These are phyloP conservation scores for Argyresthia goedartella DNA, from an alignment of 2,888 invertebrate species.

Conservation along the genomic window DNA sequence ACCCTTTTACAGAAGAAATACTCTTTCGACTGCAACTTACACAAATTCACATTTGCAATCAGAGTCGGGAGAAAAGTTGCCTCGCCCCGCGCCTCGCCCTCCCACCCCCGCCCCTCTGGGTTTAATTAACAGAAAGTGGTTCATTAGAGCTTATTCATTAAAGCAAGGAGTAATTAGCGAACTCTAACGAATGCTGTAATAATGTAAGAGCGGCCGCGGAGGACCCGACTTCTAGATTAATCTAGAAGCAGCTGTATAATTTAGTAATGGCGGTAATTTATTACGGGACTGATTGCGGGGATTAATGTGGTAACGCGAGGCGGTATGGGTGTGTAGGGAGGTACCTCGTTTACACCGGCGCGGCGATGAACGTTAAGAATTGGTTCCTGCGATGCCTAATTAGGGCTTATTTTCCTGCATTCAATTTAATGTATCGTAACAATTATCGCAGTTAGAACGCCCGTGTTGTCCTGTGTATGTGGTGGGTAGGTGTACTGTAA, in stretches of 20 bases:
- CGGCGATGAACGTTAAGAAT: no score
- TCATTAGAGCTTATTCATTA: conserved; percentile 93
- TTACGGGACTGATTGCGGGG: conserved; percentile 55
- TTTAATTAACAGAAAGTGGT: conserved; percentile 93
- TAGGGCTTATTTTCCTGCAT: no score
- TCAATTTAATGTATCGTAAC: no score
- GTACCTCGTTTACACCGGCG: no score
- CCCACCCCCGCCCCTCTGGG: conserved; percentile 62
- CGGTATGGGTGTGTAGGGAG: not conserved
- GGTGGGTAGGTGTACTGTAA: no score
- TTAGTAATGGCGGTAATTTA: conserved; percentile 65
- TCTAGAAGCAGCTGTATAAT: conserved; percentile 63
- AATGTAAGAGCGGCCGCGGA: conserved; percentile 75
- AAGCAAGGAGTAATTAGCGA: conserved; percentile 91
- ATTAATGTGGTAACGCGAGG: not conserved
- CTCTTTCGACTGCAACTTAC: conserved; percentile 67
- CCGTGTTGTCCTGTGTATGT: no score
- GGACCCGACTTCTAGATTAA: conserved; percentile 68
- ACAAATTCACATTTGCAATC: conserved; percentile 72
- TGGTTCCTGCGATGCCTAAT: no score
- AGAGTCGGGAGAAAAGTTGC: conserved; percentile 66
- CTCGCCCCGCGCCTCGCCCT: conserved; percentile 23
- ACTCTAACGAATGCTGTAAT: conserved; percentile 88
- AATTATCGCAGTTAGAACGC: no score
- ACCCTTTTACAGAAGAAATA: conserved; percentile 64